phyloP scores from a whole-genome alignment of 2,888 invertebrate species.

The Ceramica pisi region DNA sequence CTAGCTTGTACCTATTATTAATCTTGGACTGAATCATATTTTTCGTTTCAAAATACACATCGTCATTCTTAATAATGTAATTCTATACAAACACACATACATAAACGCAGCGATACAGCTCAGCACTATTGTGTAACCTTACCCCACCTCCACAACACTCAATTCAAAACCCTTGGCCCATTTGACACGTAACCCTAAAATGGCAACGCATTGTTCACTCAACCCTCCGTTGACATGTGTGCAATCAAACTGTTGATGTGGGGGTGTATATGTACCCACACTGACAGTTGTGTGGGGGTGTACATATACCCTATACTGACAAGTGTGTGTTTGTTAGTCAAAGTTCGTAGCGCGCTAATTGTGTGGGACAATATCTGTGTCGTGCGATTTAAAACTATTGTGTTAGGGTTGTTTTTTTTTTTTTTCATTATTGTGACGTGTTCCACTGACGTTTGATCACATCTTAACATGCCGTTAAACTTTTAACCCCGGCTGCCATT shows the following conservation, averaged over 20 bases:
- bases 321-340: constrained; percentile 45
- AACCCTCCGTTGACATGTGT: constrained; percentile 55
- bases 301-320: constrained; percentile 16
- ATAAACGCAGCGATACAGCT: constrained; percentile 4
- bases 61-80: not conserved
- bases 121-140: constrained; percentile 3
- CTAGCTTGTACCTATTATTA: no score
- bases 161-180: constrained; percentile 48
- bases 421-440: constrained; percentile 17
- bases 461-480: no score
- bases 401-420: not conserved
- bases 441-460: not conserved
- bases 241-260: constrained; percentile 49
- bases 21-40: not conserved
- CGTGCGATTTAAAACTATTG: constrained; percentile 34
- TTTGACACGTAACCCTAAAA: constrained; percentile 56
- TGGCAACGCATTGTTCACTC: constrained; percentile 48
- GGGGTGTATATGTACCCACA: constrained; percentile 1
- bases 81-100: not conserved
- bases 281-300: constrained; percentile 7
- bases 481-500: no score
- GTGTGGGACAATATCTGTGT: constrained; percentile 30
- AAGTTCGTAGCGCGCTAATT: constrained; percentile 56
- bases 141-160: constrained; percentile 14
- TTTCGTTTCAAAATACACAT: not conserved